These are phyloP conservation scores for Trichonephila clavipes DNA, from an alignment of 1,140 invertebrate species.

Conservation along the genomic window DNA sequence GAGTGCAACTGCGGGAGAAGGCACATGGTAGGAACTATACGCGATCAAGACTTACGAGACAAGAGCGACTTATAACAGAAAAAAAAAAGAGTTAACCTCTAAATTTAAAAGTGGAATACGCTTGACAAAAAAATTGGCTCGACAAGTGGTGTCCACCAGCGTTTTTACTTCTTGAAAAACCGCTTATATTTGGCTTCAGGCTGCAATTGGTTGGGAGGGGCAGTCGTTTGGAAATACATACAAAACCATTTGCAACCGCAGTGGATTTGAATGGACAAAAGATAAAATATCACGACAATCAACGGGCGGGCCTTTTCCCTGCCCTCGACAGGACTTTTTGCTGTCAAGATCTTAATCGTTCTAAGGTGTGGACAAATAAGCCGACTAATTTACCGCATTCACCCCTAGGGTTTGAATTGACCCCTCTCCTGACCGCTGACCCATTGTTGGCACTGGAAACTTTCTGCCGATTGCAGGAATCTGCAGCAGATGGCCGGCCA, in stretches of 20 bases:
- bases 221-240: not conserved
- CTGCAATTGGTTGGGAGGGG: not conserved
- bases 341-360: not conserved
- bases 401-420: not conserved
- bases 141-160: too few relatives aligned
- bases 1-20: too few relatives aligned
- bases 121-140: too few relatives aligned
- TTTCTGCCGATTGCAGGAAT: not conserved
- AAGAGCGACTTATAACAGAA: too few relatives aligned
- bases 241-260: not conserved
- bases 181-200: too few relatives aligned
- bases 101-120: too few relatives aligned
- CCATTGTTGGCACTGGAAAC: not conserved
- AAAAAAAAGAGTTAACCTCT: too few relatives aligned
- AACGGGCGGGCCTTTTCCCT: not conserved
- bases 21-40: too few relatives aligned
- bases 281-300: not conserved
- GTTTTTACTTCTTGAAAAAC: too few relatives aligned
- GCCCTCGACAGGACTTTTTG: not conserved
- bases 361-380: constrained; percentile 13
- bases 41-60: too few relatives aligned
- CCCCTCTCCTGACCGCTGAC: not conserved
- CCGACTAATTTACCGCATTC: not conserved
- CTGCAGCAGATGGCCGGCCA: not conserved
- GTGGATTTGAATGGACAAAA: not conserved